Percentiles rank a stretch among this genome's conserved stretches.
These are phyloP conservation scores for Polypterus bichir DNA, from an alignment of 2,113 vertebrate genomes.

Conservation along the genomic window DNA sequence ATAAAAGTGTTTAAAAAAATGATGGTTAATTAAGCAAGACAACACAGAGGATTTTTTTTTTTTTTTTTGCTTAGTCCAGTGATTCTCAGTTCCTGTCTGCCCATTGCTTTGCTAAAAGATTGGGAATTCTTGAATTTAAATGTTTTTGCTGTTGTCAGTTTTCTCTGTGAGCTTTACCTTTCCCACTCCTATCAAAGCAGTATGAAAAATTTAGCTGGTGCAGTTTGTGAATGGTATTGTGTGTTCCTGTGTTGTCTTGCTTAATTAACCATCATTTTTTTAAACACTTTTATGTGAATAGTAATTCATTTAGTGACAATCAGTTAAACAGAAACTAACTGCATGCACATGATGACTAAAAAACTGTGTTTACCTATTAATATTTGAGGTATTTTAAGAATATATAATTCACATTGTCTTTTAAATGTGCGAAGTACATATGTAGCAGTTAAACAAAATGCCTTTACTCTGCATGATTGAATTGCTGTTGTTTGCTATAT, in stretches of 20 bases:
- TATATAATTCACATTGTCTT: too few species aligned
- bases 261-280: conserved; percentile 1
- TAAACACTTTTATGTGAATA: too few species aligned
- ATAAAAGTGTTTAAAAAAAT: too few species aligned
- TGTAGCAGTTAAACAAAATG: too few species aligned
- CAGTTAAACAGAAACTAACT: too few species aligned
- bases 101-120: background rate
- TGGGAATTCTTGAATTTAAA: conserved; percentile 27
- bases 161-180: conserved; percentile 56
- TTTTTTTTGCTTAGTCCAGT: conserved; percentile 9
- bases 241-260: conserved; percentile 24
- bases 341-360: too few species aligned
- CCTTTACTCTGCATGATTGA: too few species aligned
- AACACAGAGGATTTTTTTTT: conserved; percentile 12
- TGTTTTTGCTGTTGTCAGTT: conserved; percentile 28
- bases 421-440: too few species aligned
- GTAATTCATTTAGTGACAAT: too few species aligned
- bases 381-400: too few species aligned
- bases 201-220: conserved; percentile 34
- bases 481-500: too few species aligned
- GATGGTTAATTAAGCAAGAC: conserved; percentile 10
- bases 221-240: conserved; percentile 23
- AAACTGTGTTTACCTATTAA: too few species aligned
- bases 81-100: conserved; percentile 3
- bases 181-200: conserved; percentile 46